A percentile compares a stretch with the other conserved stretches of the same genome.
Conservation (phyloP, 2,797 vertebrate species). For the Bryconaethiops microstoma region DNA sequence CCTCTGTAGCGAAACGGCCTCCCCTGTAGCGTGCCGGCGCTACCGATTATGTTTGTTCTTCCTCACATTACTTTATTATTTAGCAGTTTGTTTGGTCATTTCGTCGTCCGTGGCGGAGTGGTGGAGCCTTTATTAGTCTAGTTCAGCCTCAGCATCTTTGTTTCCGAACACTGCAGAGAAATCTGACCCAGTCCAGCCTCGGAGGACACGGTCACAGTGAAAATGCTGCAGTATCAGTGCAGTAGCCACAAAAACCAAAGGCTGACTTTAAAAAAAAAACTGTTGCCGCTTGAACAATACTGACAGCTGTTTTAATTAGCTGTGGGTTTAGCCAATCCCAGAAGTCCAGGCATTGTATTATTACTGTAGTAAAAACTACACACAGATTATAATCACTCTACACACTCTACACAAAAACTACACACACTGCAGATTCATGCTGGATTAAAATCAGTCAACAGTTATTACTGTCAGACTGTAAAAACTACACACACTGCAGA, state of each 20-base stretch:
- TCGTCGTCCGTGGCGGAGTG: neutral
- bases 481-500: too few species aligned
- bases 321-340: too few species aligned
- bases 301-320: neutral
- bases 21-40: neutral
- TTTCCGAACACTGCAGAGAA: neutral
- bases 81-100: neutral
- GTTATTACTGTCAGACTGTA: too few species aligned
- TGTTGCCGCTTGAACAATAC: neutral
- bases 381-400: too few species aligned
- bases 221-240: constrained; percentile 5
- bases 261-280: neutral
- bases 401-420: neutral
- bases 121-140: neutral
- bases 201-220: neutral
- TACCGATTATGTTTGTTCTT: neutral
- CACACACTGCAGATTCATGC: too few species aligned
- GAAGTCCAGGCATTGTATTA: too few species aligned
- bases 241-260: neutral
- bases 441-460: too few species aligned
- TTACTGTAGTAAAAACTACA: too few species aligned
- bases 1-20: neutral
- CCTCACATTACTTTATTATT: constrained; percentile 14
- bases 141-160: neutral
- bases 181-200: neutral